Percentiles rank a stretch among this genome's conserved stretches.
Conservation (phyloP, 2,113 vertebrate genomes). For the Anhinga anhinga region DNA sequence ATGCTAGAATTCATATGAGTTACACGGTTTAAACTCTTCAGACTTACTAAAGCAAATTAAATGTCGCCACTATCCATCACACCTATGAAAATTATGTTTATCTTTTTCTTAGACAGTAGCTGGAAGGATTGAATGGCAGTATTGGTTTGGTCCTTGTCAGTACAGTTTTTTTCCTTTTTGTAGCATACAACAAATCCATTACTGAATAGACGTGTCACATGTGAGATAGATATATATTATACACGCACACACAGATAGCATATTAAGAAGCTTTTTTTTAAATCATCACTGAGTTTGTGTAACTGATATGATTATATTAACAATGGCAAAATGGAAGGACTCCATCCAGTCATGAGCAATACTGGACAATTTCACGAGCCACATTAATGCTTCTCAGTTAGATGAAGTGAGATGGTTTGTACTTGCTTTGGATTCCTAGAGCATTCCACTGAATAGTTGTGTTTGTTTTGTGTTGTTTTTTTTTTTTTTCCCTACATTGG, state of each 20-base stretch:
- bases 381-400: neutral
- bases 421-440: neutral
- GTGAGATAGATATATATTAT: accelerated
- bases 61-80: neutral
- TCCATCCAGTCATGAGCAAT: neutral
- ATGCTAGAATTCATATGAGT: neutral
- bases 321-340: neutral
- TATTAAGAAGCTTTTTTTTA: neutral
- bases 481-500: too few species aligned
- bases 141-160: neutral
- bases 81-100: neutral
- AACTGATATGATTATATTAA: neutral
- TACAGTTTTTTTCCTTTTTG: neutral
- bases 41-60: neutral
- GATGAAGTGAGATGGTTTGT: neutral
- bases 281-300: neutral
- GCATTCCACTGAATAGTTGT: neutral
- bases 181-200: neutral
- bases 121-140: neutral
- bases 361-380: neutral
- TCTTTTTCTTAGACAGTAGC: neutral
- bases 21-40: neutral
- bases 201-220: neutral
- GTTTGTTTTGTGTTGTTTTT: too few species aligned
- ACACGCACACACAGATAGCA: accelerated